Base-by-base conservation (phyloP, 2,113 vertebrate species). In the Malurus cyaneus region DNA sequence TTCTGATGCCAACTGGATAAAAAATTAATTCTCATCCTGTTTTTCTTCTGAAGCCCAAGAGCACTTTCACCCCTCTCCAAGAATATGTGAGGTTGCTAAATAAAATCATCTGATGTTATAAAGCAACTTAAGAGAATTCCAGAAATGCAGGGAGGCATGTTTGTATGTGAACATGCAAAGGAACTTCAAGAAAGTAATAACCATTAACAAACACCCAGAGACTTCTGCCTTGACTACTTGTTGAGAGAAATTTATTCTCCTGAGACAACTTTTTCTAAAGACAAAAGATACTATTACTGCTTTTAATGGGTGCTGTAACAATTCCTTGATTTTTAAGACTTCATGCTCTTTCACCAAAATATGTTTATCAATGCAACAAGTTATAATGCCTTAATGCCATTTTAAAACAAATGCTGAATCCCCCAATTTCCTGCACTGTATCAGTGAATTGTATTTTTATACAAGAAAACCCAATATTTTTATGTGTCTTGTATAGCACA, bases 11-110 rank as follows among this genome's bases (percentile, higher is more conserved):
- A 94, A 70, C 26, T 36, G 67, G 92, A 90, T 42, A 90, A 92
- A 42, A 92, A 94, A 93, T 82, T 88, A 93, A 70, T 80, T 91
- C 69, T 86, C 49, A 39, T 78, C 76, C 34, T 78, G 17, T 31
- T 84, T 71, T 92, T n/a, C 47, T 41, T 87, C 91, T 71, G 60
- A 86, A 94, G 80, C 66, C 88, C 83, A 87, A 71, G 61, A 96
- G 89, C 25, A 70, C 50, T 78, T 94, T 88, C 47, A 90, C 46
- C 41, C 72, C 52, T 53, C 80, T 86, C 52, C 64, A 3, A 31
- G 29, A 44, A 47, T 18, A 73, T 47, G 44, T 31, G 32, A 86
- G 42, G 53, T 49, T 71, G 67, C 54, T 80, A 70, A 93, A 59
- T 32, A 90, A 80, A 86, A 77, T 52, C 52, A 93, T 49, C 31